phyloP scores from a whole-genome alignment of 2,888 invertebrate genomes.

The Neocrepidodera transversa region DNA sequence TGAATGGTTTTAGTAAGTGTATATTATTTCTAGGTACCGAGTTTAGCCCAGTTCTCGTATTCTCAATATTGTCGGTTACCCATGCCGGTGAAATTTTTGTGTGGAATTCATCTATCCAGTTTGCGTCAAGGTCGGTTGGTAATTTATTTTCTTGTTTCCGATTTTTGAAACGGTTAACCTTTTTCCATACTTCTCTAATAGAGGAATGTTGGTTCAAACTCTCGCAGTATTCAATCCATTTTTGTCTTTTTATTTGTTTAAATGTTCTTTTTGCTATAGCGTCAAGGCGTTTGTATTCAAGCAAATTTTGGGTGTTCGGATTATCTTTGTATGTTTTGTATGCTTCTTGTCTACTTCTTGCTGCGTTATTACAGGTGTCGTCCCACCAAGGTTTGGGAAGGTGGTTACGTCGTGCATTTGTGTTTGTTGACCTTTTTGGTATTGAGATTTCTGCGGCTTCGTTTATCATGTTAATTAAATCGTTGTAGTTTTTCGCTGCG shows the following conservation, averaged over 20 bases:
- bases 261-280: neutral
- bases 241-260: neutral
- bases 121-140: neutral
- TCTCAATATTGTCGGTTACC: neutral
- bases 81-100: neutral
- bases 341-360: neutral
- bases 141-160: neutral
- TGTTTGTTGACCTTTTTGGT: neutral
- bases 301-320: neutral
- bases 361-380: conserved; percentile 1
- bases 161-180: neutral
- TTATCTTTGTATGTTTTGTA: neutral
- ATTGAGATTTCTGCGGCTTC: conserved; percentile 3
- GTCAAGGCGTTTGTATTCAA: neutral
- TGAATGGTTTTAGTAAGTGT: neutral
- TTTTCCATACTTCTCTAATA: conserved; percentile 1
- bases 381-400: conserved; percentile 13
- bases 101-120: conserved; percentile 5
- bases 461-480: neutral
- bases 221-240: neutral
- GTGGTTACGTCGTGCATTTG: conserved; percentile 6
- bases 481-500: neutral
- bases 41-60: no score
- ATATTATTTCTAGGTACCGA: neutral
- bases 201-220: neutral